Evolutionary conservation across 2,113 vertebrate genomes (phyloP).

Genomic region (Aleadryas rufinucha): DNA sequence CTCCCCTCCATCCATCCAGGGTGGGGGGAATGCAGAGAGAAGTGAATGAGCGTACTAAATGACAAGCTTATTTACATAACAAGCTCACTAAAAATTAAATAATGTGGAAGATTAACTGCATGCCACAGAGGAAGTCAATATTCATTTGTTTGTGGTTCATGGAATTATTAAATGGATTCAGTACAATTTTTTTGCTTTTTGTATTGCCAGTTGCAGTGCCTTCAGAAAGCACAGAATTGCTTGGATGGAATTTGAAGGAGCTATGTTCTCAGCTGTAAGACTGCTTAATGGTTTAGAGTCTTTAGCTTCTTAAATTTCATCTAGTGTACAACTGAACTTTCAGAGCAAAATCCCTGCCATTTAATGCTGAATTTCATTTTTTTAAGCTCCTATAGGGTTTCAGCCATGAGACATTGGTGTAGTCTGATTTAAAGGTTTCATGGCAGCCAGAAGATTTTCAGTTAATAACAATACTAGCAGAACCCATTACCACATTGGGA

Average conservation of each 20-base stretch:
- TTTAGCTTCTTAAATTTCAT: not conserved
- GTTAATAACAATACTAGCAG: not conserved
- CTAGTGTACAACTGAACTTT: not conserved
- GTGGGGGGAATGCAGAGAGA: not conserved
- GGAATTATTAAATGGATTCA: not conserved
- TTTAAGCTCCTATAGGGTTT: not conserved
- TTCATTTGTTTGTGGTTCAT: not conserved
- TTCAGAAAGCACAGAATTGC: not conserved
- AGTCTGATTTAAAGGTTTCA: not conserved
- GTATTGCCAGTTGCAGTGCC: not conserved
- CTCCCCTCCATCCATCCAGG: fast-evolving
- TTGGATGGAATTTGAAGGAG: not conserved
- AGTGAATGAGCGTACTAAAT: not conserved
- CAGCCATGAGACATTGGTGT: not conserved
- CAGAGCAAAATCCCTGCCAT: not conserved
- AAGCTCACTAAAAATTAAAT: not conserved
- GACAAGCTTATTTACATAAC: not conserved
- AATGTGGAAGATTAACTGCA: not conserved
- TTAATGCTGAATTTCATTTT: not conserved
- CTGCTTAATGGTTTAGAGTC: not conserved
- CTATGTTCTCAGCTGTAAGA: not conserved
- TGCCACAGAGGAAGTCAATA: not conserved
- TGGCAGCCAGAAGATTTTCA: not conserved
- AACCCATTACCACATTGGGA: not conserved
- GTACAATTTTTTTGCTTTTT: not conserved